Percentiles rank a stretch among this genome's conserved stretches.
These are phyloP conservation scores for Micoletzkya japonica DNA, from an alignment of 2,888 invertebrate species.

Conservation along the genomic window DNA sequence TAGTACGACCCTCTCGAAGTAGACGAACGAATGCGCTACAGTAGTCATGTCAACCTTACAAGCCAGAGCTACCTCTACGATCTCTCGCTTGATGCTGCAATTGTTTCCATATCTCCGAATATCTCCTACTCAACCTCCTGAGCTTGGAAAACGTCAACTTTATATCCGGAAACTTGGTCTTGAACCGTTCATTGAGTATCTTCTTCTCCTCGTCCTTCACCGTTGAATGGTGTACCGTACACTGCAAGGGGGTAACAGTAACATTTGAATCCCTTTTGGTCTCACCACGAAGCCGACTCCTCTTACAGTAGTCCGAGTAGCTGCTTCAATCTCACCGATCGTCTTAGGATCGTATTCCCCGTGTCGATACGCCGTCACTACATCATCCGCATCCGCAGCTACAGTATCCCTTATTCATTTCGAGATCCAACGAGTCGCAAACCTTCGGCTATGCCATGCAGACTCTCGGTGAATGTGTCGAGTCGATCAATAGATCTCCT, in stretches of 20 bases:
- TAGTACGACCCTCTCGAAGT: constrained; percentile 92
- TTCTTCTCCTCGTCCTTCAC: constrained; percentile 8
- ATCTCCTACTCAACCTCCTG: no score
- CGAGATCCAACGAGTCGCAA: no score
- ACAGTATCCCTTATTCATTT: not conserved
- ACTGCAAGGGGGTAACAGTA: not conserved
- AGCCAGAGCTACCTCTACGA: constrained; percentile 70
- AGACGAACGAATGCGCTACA: constrained; percentile 95
- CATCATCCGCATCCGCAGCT: constrained; percentile 14
- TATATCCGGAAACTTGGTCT: constrained; percentile 15
- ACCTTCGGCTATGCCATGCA: no score
- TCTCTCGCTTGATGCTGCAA: constrained; percentile 87
- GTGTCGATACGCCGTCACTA: constrained; percentile 10
- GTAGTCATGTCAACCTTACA: constrained; percentile 82
- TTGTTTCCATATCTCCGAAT: no score
- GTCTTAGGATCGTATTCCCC: constrained; percentile 20
- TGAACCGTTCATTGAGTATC: constrained; percentile 19
- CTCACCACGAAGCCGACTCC: constrained; percentile 16
- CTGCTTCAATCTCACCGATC: constrained; percentile 19
- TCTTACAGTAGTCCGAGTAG: not conserved
- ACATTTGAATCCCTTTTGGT: not conserved
- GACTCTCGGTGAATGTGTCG: no score
- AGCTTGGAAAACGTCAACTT: constrained; percentile 10
- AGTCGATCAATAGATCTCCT: no score
- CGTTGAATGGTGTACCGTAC: not conserved